A percentile compares a stretch with the other conserved stretches of the same genome.
Conservation (phyloP, 2,797 vertebrate species). For the Cottoperca gobio region DNA sequence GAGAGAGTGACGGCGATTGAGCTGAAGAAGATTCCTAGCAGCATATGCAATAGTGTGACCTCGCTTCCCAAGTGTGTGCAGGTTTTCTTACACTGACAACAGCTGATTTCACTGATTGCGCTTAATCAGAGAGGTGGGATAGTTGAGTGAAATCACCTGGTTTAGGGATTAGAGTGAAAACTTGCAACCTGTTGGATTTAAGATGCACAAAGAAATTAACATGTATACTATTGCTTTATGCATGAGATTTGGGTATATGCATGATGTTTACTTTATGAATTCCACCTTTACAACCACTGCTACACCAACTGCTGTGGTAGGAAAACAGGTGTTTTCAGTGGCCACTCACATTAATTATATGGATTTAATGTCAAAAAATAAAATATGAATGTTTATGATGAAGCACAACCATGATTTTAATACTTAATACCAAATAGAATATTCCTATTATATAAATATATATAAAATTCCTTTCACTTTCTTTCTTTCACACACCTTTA, state of each 20-base stretch:
- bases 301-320: neutral
- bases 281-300: neutral
- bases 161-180: slow-evolving; percentile 22
- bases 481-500: neutral
- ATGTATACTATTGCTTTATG: slow-evolving; percentile 1
- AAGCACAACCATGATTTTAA: neutral
- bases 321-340: neutral
- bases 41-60: neutral
- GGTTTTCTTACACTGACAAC: slow-evolving; percentile 17
- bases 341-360: too few relatives aligned
- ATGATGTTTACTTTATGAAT: neutral
- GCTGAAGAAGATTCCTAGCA: neutral
- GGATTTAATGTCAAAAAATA: too few relatives aligned
- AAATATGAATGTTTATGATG: neutral
- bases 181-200: neutral
- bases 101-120: slow-evolving; percentile 23
- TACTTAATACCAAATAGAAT: too few relatives aligned
- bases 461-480: too few relatives aligned
- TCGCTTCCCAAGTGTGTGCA: neutral
- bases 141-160: slow-evolving; percentile 36
- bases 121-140: neutral
- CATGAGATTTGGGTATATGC: neutral
- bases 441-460: too few relatives aligned
- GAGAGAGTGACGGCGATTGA: neutral
- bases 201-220: neutral